Percentiles rank a stretch among this genome's conserved stretches.
Evolutionary conservation across 1,140 invertebrate species (phyloP).

Genomic region (Ylistrum balloti): DNA sequence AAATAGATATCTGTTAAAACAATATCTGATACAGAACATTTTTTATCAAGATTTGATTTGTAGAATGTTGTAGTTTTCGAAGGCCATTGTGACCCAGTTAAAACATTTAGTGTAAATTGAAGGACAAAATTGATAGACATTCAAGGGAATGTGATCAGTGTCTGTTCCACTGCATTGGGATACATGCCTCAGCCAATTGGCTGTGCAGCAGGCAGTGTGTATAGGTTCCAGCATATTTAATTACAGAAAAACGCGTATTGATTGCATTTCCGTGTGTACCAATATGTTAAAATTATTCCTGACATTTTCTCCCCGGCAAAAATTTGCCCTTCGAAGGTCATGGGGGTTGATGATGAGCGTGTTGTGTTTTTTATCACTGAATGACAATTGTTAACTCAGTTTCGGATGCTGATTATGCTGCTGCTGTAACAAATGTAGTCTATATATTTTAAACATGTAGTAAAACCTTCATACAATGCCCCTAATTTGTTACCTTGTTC

Average conservation of each 20-base stretch:
- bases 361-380: not conserved
- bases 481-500: not conserved
- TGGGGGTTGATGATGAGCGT: not conserved
- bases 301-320: not conserved
- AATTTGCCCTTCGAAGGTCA: constrained; percentile 22
- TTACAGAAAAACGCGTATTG: not conserved
- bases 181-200: not conserved
- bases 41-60: too few species aligned
- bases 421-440: not conserved
- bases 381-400: not conserved
- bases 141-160: too few species aligned
- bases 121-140: too few species aligned
- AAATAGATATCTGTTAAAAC: too few species aligned
- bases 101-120: not conserved
- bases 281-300: constrained; percentile 7
- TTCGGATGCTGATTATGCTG: not conserved
- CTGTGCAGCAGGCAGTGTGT: constrained; percentile 22
- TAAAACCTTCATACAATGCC: not conserved
- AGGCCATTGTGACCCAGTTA: not conserved
- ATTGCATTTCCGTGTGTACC: not conserved
- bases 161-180: too few species aligned
- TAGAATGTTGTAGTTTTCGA: not conserved
- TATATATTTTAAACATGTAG: too few species aligned
- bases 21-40: too few species aligned
- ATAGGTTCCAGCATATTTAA: constrained; percentile 22